Conservation (phyloP, 2,888 invertebrate species). For the Phrixothrix hirtus region DNA sequence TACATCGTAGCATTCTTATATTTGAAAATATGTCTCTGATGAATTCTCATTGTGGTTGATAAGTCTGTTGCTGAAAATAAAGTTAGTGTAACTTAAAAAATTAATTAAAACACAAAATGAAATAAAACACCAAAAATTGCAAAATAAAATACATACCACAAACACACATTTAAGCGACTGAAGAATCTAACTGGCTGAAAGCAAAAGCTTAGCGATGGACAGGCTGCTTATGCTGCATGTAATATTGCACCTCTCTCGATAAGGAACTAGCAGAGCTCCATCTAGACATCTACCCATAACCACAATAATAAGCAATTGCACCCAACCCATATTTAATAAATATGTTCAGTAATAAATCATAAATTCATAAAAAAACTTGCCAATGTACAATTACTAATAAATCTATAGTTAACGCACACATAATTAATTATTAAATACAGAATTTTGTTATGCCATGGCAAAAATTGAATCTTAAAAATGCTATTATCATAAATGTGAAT, state of each 20-base stretch:
- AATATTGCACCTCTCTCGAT: slow-evolving; percentile 65
- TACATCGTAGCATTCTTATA: slow-evolving; percentile 1
- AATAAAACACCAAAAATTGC: no score
- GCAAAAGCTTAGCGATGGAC: slow-evolving; percentile 47
- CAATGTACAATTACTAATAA: neutral
- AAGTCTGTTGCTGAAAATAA: slow-evolving; percentile 9
- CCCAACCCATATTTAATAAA: slow-evolving; percentile 27
- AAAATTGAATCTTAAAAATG: no score
- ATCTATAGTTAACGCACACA: no score
- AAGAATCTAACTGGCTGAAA: slow-evolving; percentile 22
- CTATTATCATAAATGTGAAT: no score
- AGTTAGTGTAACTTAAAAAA: neutral
- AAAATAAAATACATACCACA: slow-evolving; percentile 31
- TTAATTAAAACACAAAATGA: no score
- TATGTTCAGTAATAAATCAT: slow-evolving; percentile 4
- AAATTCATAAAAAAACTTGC: neutral
- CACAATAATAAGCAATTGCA: slow-evolving; percentile 55
- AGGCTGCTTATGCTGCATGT: slow-evolving; percentile 59
- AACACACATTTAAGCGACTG: slow-evolving; percentile 13
- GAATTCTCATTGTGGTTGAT: no score
- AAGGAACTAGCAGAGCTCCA: slow-evolving; percentile 67
- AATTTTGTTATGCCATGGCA: no score
- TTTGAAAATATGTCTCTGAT: no score
- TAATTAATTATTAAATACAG: no score
- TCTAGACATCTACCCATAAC: slow-evolving; percentile 65